These are phyloP conservation scores for Ophion obscuratus DNA, from an alignment of 2,888 invertebrate species.

Conservation along the genomic window DNA sequence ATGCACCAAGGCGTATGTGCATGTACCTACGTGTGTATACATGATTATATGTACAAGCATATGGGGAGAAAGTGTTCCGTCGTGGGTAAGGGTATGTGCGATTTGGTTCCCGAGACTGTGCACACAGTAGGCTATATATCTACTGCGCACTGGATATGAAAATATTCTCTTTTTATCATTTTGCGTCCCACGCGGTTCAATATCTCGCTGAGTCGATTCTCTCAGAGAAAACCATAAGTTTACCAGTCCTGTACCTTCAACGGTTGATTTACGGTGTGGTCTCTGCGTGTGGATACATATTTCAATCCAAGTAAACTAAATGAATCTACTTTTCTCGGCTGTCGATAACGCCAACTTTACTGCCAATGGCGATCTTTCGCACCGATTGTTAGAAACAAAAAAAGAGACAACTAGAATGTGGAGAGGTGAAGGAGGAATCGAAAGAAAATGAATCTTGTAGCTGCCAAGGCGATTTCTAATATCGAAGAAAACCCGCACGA, in stretches of 20 bases:
- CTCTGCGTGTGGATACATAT: constrained; percentile 44
- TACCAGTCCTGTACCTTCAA: neutral
- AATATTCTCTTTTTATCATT: constrained; percentile 16
- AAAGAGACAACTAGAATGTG: neutral
- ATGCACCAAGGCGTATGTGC: neutral
- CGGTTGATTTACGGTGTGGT: constrained; percentile 46
- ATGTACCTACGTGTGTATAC: constrained; percentile 4
- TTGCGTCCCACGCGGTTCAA: constrained; percentile 13
- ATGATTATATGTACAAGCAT: neutral
- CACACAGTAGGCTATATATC: neutral
- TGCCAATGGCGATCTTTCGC: constrained; percentile 13
- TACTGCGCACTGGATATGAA: neutral
- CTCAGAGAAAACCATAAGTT: neutral
- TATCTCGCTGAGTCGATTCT: constrained; percentile 13
- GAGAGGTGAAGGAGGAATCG: neutral
- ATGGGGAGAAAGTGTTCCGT: neutral
- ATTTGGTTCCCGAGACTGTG: neutral
- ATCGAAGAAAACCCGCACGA: constrained; percentile 30
- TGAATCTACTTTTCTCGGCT: constrained; percentile 19
- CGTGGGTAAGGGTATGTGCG: neutral
- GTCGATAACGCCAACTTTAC: constrained; percentile 22
- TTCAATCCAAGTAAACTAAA: constrained; percentile 15
- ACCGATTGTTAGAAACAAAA: constrained; percentile 1
- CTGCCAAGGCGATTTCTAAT: constrained; percentile 43
- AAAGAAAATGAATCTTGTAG: constrained; percentile 31